A percentile compares a stretch with the other conserved stretches of the same genome.
Conservation (phyloP, 2,797 vertebrate genomes). For the Coranthus polyacanthus region DNA sequence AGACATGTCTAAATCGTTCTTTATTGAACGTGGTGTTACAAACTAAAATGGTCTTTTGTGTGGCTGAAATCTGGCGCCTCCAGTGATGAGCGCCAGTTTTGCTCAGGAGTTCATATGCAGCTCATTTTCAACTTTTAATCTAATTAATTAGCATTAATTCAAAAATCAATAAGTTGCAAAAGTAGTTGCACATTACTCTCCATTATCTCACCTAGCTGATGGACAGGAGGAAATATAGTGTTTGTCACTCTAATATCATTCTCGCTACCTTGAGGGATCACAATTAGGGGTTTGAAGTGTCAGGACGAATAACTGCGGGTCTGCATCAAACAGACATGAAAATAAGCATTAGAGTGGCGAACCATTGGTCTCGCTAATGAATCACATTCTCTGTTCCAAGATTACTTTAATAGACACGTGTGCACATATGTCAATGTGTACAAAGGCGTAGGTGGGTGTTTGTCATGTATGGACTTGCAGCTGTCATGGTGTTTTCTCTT, state of each 20-base stretch:
- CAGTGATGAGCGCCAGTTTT: slow-evolving; percentile 11
- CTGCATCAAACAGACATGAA: slow-evolving; percentile 72
- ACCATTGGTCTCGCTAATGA: slow-evolving; percentile 66
- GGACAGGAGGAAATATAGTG: slow-evolving; percentile 63
- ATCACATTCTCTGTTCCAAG: slow-evolving; percentile 48
- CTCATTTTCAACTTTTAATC: slow-evolving; percentile 78
- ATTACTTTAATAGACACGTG: slow-evolving; percentile 57
- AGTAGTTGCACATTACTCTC: slow-evolving; percentile 75
- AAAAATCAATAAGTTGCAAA: slow-evolving; percentile 77
- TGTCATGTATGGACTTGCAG: slow-evolving; percentile 69
- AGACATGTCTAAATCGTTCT: slow-evolving; percentile 52
- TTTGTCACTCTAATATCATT: slow-evolving; percentile 77
- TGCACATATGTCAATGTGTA: slow-evolving; percentile 14
- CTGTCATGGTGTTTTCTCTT: slow-evolving; percentile 68
- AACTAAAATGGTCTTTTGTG: slow-evolving; percentile 46
- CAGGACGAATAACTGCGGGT: slow-evolving; percentile 63
- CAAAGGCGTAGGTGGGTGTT: slow-evolving; percentile 54
- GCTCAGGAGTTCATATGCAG: slow-evolving; percentile 58
- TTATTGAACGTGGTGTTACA: slow-evolving; percentile 20
- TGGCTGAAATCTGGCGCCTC: slow-evolving; percentile 10
- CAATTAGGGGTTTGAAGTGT: slow-evolving; percentile 69
- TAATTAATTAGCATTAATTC: slow-evolving; percentile 73
- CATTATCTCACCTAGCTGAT: slow-evolving; percentile 75
- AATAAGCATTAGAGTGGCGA: slow-evolving; percentile 51
- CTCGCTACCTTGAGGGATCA: slow-evolving; percentile 65